These are phyloP conservation scores for Nymphalis c-album DNA, from an alignment of 2,888 invertebrate genomes.

Conservation along the genomic window DNA sequence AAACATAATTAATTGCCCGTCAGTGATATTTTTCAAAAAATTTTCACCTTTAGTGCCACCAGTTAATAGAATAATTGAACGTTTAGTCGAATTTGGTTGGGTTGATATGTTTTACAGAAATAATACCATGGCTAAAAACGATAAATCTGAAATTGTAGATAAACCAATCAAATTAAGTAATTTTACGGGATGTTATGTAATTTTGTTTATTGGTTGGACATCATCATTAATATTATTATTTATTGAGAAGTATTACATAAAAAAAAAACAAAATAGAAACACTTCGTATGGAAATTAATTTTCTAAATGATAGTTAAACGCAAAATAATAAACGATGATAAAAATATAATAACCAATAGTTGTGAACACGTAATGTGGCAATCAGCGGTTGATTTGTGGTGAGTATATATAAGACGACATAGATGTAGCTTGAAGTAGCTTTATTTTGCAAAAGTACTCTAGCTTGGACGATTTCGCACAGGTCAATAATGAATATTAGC, in stretches of 20 bases:
- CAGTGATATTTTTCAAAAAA: constrained; percentile 65
- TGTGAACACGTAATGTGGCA: constrained; percentile 32
- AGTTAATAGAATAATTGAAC: constrained; percentile 51
- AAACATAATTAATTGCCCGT: constrained; percentile 53
- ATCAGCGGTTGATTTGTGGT: constrained; percentile 26
- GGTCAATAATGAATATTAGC: constrained; percentile 34
- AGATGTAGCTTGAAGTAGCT: neutral
- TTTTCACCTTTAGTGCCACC: constrained; percentile 56
- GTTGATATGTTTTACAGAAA: constrained; percentile 53
- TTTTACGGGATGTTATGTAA: constrained; percentile 61
- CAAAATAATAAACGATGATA: constrained; percentile 18
- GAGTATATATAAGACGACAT: constrained; percentile 1
- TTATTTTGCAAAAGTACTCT: neutral
- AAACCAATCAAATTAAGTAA: constrained; percentile 56
- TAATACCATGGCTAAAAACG: constrained; percentile 39
- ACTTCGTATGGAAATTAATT: constrained; percentile 30
- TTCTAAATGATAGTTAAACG: constrained; percentile 1
- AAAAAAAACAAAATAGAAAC: constrained; percentile 34
- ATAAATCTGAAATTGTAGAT: constrained; percentile 26
- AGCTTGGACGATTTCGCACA: constrained; percentile 10
- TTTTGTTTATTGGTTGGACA: constrained; percentile 60
- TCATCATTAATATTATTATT: constrained; percentile 52
- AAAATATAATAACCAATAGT: constrained; percentile 21
- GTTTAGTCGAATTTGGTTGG: constrained; percentile 58
- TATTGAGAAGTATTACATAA: constrained; percentile 50